phyloP scores from a whole-genome alignment of 2,888 invertebrate genomes.

The Eristalinus aeneus region DNA sequence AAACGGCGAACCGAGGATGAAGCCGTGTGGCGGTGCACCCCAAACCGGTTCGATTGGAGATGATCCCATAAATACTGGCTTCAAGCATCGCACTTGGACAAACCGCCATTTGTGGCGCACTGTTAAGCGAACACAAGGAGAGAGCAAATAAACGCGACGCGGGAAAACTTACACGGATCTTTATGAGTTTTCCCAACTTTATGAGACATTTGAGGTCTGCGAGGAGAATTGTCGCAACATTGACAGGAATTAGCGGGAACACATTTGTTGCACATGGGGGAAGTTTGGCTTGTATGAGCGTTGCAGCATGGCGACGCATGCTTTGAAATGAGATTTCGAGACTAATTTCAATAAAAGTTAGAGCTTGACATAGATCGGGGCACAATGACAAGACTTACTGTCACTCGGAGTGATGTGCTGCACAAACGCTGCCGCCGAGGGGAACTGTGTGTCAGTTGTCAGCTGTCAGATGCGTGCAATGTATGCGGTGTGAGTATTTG shows the following conservation, averaged over 20 bases:
- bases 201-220: background rate
- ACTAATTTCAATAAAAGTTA: conserved; percentile 10
- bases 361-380: background rate
- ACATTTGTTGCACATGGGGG: conserved; percentile 15
- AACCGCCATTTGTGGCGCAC: conserved; percentile 16
- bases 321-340: background rate
- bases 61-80: conserved; percentile 59
- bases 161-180: conserved; percentile 10
- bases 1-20: conserved; percentile 8
- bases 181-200: conserved; percentile 47
- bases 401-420: background rate
- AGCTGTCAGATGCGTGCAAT: background rate
- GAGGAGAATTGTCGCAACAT: conserved; percentile 18
- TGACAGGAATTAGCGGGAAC: conserved; percentile 14
- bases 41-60: conserved; percentile 63
- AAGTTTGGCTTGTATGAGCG: background rate
- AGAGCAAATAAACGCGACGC: conserved; percentile 4
- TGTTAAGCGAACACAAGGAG: background rate
- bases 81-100: conserved; percentile 33
- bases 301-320: background rate
- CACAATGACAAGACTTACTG: background rate
- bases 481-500: background rate
- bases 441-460: background rate
- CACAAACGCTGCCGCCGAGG: background rate
- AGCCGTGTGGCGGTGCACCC: conserved; percentile 12